Base-by-base conservation (phyloP, 2,113 vertebrate genomes). In the Rattus rattus region DNA sequence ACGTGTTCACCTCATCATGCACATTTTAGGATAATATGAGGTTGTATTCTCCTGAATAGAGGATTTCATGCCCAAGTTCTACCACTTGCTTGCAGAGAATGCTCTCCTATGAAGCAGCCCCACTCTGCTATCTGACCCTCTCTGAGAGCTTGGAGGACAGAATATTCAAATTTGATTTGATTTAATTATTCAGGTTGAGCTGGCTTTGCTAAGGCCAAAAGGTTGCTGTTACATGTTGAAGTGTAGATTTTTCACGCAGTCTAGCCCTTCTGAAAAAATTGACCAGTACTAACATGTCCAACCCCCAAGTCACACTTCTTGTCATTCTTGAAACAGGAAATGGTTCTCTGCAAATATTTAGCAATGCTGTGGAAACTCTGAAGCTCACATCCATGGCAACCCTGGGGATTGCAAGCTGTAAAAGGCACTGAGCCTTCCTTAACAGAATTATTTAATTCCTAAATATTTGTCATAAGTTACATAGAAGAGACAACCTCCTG, bases 301-400 rank as follows among this genome's bases (percentile, higher is more conserved):
- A 75, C 92, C 97, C 85, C 73, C 83, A 43, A 97, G 92, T 84
- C 88, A 95, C 96, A 95, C 97, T 98, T 98, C 67, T 98, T 98
- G 98, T 98, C 97, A 97, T 97, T 97, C 79, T 96, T 54, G 83
- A 96, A 97, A 95, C 96, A 98, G 98, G 97, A 98, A 98, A 98
- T 79, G 63, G 90, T 93, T 97, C 96, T 97, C 95, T 96, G 94
- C 96, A 98, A 98, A 98, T 98, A 98, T 98, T 98, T 98, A 98
- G 97, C 72, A 93, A 94, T 92, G 91, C 54, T 98, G 94, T 98
- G 98, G 98, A 96, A 98, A 98, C 97, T 90, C 92, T 95, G 97
- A 98, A 96, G 97, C 97, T 98, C 95, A 97, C 94, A 96, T 97
- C 98, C 97, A 98, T 98, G 97, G 97, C 98, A 97, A 94, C 96